Percentiles rank a stretch among this genome's conserved stretches.
Conservation (phyloP, 2,113 vertebrate species). For the Psettodes erumei region DNA sequence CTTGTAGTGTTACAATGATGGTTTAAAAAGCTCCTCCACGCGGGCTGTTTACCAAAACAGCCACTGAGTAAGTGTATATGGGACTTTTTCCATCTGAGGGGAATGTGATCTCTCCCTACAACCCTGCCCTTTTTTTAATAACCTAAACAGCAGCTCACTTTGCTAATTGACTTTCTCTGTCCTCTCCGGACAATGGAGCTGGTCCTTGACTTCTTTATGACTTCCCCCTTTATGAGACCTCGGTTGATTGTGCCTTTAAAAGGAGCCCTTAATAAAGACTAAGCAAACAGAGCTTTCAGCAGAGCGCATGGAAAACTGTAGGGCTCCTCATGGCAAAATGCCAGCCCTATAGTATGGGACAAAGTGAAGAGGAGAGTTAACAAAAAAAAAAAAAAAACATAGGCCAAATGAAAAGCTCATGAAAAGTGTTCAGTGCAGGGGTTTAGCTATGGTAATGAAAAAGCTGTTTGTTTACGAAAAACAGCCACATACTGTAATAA, state of each 20-base stretch:
- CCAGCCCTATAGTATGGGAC: slow-evolving; percentile 38
- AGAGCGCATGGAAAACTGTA: slow-evolving; percentile 52
- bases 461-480: slow-evolving; percentile 30
- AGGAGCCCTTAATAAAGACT: slow-evolving; percentile 73
- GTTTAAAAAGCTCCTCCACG: slow-evolving; percentile 38
- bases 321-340: slow-evolving; percentile 44
- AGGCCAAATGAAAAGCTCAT: slow-evolving; percentile 36
- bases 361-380: slow-evolving; percentile 26
- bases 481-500: not conserved
- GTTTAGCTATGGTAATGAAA: slow-evolving; percentile 20
- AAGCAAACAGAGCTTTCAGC: slow-evolving; percentile 72
- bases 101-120: slow-evolving; percentile 20
- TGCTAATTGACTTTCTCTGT: slow-evolving; percentile 70
- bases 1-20: slow-evolving; percentile 18
- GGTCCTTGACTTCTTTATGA: slow-evolving; percentile 74
- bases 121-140: slow-evolving; percentile 14
- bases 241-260: slow-evolving; percentile 64
- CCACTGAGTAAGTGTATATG: slow-evolving; percentile 3
- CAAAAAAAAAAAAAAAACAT: slow-evolving; percentile 16
- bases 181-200: slow-evolving; percentile 63
- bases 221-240: slow-evolving; percentile 73
- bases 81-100: slow-evolving; percentile 25
- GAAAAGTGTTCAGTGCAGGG: slow-evolving; percentile 37
- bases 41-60: slow-evolving; percentile 27
- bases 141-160: slow-evolving; percentile 57